A percentile compares a stretch with the other conserved stretches of the same genome.
These are phyloP conservation scores for Dasyornis broadbenti DNA, from an alignment of 2,113 vertebrate species.

Conservation along the genomic window DNA sequence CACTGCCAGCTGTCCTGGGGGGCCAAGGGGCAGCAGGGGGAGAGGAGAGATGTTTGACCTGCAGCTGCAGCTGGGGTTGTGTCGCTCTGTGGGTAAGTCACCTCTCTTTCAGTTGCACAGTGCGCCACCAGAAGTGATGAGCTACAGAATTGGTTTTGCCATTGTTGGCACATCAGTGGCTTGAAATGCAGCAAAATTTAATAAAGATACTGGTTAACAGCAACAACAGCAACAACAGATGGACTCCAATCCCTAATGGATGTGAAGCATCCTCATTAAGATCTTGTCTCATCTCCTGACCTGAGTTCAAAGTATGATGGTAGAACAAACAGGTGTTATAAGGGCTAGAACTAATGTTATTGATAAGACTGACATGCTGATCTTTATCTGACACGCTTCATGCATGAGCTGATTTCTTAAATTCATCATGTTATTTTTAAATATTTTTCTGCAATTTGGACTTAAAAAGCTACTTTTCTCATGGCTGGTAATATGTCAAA, in stretches of 20 bases:
- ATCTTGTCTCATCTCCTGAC: not conserved
- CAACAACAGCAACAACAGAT: not conserved
- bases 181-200: not conserved
- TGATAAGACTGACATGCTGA: not conserved
- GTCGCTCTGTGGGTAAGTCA: not conserved
- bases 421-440: not conserved
- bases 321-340: not conserved
- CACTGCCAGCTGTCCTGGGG: not conserved
- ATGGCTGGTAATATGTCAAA: not conserved
- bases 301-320: not conserved
- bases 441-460: not conserved
- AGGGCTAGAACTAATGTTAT: not conserved
- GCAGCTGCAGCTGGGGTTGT: not conserved
- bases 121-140: not conserved
- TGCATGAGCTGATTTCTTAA: not conserved
- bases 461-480: not conserved
- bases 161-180: not conserved
- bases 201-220: not conserved
- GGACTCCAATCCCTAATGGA: not conserved
- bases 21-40: not conserved
- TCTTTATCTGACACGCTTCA: not conserved
- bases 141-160: not conserved
- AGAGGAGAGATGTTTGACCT: not conserved
- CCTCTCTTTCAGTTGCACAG: not conserved
- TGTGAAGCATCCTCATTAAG: not conserved